Evolutionary conservation across 1,140 invertebrate species (phyloP).

Genomic region (Euura saliciscinereae): DNA sequence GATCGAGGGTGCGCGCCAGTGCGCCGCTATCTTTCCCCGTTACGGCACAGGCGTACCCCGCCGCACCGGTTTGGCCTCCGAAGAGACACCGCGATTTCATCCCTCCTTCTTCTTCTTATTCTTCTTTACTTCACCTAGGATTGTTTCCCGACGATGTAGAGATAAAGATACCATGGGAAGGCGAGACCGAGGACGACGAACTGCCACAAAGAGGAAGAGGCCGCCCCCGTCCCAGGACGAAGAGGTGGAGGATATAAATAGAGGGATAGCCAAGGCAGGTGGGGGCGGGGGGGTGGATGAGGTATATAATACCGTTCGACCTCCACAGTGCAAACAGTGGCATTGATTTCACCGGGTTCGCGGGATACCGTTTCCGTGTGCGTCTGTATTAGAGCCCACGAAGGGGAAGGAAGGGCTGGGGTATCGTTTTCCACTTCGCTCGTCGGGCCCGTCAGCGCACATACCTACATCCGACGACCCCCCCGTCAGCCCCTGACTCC

Average conservation of each 20-base stretch:
- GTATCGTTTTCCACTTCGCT: no score
- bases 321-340: constrained; percentile 60
- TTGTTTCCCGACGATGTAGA: background rate
- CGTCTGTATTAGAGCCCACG: background rate
- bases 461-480: background rate
- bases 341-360: constrained; percentile 61
- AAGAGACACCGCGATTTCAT: background rate
- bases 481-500: no score
- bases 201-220: constrained; percentile 23
- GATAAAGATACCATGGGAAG: background rate
- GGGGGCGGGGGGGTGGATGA: background rate
- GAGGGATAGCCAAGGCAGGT: background rate
- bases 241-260: background rate
- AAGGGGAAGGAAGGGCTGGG: background rate
- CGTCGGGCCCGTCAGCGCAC: background rate
- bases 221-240: background rate
- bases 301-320: constrained; percentile 39
- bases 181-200: background rate
- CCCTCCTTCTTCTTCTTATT: background rate
- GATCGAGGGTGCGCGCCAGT: constrained; percentile 3
- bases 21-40: constrained; percentile 4
- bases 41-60: background rate
- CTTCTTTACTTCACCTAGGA: background rate
- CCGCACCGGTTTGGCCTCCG: background rate
- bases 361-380: constrained; percentile 40